Conservation (phyloP, 2,888 invertebrate species). For the Ferrisia virgata region DNA sequence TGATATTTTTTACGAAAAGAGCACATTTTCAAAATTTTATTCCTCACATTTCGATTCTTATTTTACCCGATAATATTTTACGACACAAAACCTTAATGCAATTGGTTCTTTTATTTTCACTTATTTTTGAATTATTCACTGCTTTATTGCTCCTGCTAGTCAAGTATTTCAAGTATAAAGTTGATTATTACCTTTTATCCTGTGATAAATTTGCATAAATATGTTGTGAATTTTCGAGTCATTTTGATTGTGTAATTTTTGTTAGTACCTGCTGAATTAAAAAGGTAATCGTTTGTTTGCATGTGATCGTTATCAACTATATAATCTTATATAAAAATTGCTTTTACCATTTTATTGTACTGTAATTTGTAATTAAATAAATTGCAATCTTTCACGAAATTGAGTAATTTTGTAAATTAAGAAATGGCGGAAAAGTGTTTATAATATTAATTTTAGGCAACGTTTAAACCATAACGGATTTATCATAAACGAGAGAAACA, state of each 20-base stretch:
- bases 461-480: no score
- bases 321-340: no score
- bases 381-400: no score
- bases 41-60: neutral
- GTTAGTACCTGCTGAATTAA: no score
- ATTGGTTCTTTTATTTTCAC: neutral
- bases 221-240: neutral
- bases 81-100: neutral
- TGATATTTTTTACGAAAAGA: neutral
- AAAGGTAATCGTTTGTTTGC: no score
- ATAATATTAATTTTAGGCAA: no score
- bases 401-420: no score
- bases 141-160: conserved; percentile 19
- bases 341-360: no score
- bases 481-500: no score
- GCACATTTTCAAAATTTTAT: neutral
- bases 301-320: no score
- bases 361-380: no score
- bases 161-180: neutral
- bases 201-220: neutral
- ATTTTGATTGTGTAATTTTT: neutral
- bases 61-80: neutral
- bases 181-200: neutral
- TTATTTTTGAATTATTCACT: neutral
- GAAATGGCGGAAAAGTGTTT: no score